Base-by-base conservation (phyloP, 2,797 vertebrate genomes). In the Synanceia verrucosa region DNA sequence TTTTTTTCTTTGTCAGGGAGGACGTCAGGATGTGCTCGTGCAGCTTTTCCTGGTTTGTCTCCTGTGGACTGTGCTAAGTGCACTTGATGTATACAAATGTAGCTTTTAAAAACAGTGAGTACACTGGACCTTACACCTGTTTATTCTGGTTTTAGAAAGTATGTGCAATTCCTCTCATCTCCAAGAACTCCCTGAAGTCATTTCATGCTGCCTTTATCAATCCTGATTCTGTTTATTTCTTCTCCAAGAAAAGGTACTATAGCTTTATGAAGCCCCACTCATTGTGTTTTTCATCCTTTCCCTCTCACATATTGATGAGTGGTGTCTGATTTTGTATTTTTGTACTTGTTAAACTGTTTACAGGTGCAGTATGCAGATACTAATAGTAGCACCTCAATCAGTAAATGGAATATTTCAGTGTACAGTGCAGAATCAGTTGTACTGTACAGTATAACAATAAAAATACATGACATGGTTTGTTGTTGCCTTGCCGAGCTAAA, bases 251-350 rank as follows among this genome's bases (percentile, higher is more conserved):
- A 92, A 81, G 91, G 82, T 92, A 91, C 85, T 75, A 87, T 69
- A 91, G 90, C 89, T 94, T 93, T 93, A 91, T 82, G 33, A 73
- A 67, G 24, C 51, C 41, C 41, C 56, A 34, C 36, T 70, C 71
- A 28, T 81, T 75, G 13, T 72, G 6, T 65, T 59, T 57, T 82
- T 80, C 53, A 51, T 75, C 61, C 37, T 60, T 36, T 37, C 37
- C 43, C 48, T 55, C 56, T 84, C 78, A 69, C 83, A 77, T 70
- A 48, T 70, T 77, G 70, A 78, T 85, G 66, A 82, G 67, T 81
- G 83, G 70, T 69, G 74, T 90, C 79, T 82, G 65, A 52, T 89
- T 92, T 91, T 91, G 85, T 91, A 91, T 87, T 92, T 93, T 92
- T 93, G 82, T 94, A 90, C 82, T 81, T 79, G 70, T 88, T 58